Conservation (phyloP, 2,113 vertebrate genomes). For the Panurus biarmicus region DNA sequence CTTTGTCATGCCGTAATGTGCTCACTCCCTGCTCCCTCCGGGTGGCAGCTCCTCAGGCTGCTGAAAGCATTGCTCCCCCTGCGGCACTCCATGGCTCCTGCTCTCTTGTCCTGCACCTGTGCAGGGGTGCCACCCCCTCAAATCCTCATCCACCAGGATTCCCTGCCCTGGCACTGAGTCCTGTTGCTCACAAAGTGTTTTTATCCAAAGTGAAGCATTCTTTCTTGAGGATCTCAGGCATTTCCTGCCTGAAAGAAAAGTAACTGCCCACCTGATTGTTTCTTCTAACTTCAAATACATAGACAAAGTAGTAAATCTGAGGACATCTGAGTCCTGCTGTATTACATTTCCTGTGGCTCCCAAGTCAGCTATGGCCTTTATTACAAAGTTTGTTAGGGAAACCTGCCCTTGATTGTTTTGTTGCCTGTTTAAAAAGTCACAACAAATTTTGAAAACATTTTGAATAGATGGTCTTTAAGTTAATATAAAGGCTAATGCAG, state of each 20-base stretch:
- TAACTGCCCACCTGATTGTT: neutral
- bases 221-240: neutral
- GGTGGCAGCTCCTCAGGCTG: neutral
- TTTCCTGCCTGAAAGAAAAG: neutral
- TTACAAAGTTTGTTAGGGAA: neutral
- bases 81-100: neutral
- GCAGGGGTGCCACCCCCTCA: neutral
- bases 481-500: neutral
- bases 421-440: neutral
- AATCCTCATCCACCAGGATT: neutral
- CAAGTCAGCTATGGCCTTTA: neutral
- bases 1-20: neutral
- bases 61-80: neutral
- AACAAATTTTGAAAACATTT: neutral
- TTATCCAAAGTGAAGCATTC: neutral
- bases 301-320: neutral
- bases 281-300: neutral
- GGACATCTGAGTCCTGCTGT: too few relatives aligned
- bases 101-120: neutral
- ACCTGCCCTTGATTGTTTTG: neutral
- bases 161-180: too few relatives aligned
- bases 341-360: neutral
- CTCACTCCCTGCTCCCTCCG: neutral
- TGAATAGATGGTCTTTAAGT: neutral
- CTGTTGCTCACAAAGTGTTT: fast-evolving